Conservation (phyloP, 2,113 vertebrate species). For the Diphyllodes magnificus region DNA sequence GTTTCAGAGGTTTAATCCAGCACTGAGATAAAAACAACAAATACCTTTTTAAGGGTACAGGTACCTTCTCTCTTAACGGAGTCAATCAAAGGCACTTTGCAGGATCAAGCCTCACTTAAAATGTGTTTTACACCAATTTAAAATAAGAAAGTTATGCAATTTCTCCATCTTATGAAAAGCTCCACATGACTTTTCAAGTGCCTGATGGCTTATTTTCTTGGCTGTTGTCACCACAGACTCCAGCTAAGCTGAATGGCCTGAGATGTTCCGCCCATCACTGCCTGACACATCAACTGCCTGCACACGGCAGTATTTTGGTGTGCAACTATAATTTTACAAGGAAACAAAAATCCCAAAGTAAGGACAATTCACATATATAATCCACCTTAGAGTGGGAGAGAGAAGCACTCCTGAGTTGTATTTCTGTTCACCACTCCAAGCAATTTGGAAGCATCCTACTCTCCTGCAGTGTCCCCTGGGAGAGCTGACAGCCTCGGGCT, state of each 20-base stretch:
- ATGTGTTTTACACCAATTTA: background rate
- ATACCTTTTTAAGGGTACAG: background rate
- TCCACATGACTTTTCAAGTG: background rate
- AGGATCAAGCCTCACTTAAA: background rate
- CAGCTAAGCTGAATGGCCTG: background rate
- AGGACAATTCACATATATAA: background rate
- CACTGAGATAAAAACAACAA: background rate
- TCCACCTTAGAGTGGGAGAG: background rate
- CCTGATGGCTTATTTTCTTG: background rate
- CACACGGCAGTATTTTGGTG: background rate
- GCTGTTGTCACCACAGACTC: background rate
- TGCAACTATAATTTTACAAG: background rate
- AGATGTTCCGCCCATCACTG: background rate
- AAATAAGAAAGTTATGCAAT: background rate
- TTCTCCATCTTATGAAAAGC: background rate
- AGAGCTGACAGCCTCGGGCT: background rate
- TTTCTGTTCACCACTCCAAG: background rate
- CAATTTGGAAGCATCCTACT: background rate
- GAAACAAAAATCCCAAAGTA: background rate
- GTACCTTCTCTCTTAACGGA: background rate
- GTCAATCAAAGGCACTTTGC: background rate
- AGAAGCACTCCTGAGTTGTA: background rate
- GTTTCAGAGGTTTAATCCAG: background rate
- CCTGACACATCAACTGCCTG: background rate
- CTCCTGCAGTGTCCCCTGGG: background rate